phyloP scores from a whole-genome alignment of 2,113 vertebrate species.

The Xyrauchen texanus region DNA sequence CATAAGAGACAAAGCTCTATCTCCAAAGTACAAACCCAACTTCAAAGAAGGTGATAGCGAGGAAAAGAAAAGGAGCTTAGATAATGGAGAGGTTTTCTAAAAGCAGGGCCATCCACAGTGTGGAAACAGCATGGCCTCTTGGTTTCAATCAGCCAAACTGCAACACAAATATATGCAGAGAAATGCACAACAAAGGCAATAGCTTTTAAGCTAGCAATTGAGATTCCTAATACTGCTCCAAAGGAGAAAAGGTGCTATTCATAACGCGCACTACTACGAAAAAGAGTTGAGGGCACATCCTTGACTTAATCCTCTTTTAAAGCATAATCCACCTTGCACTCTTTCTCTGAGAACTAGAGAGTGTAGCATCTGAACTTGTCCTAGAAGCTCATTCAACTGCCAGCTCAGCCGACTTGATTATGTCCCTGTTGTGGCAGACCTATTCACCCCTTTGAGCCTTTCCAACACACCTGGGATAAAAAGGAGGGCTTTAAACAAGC shows the following conservation, averaged over 20 bases:
- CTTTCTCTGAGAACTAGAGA: conserved; percentile 96
- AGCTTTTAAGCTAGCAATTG: conserved; percentile 91
- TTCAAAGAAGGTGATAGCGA: conserved; percentile 91
- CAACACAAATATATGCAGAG: conserved; percentile 96
- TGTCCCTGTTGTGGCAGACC: conserved; percentile 87
- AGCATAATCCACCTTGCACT: conserved; percentile 95
- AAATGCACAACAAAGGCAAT: conserved; percentile 97
- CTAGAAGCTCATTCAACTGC: conserved; percentile 84
- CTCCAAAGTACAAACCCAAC: conserved; percentile 83
- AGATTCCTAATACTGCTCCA: conserved; percentile 91
- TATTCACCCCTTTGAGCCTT: conserved; percentile 82
- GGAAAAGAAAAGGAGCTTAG: conserved; percentile 82
- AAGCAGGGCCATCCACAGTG: conserved; percentile 84
- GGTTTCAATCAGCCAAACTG: conserved; percentile 83
- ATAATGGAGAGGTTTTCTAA: conserved; percentile 82
- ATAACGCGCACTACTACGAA: conserved; percentile 78
- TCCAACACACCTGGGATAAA: conserved; percentile 95
- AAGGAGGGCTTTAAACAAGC: conserved; percentile 80
- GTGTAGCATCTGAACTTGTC: conserved; percentile 96
- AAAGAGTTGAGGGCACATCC: conserved; percentile 88
- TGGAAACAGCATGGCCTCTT: conserved; percentile 85
- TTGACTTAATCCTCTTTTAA: conserved; percentile 99
- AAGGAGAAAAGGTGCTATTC: conserved; percentile 87
- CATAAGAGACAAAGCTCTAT: conserved; percentile 84
- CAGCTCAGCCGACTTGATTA: conserved; percentile 90